These are phyloP conservation scores for Pelobates cultripes DNA, from an alignment of 2,797 vertebrate species.

Conservation along the genomic window DNA sequence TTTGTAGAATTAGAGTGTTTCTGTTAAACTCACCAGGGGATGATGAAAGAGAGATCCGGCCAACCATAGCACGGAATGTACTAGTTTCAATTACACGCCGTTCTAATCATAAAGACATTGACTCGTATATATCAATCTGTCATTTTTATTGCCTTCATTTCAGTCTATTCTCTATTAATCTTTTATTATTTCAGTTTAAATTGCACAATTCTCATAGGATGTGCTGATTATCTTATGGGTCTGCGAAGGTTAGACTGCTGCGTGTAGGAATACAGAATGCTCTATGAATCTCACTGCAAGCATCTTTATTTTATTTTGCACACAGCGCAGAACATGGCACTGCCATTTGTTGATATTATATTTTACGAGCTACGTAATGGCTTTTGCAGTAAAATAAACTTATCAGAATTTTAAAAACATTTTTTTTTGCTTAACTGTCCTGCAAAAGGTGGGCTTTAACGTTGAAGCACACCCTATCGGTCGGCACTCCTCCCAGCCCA, in stretches of 20 bases:
- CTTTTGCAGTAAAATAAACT: no score
- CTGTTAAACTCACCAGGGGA: conserved; percentile 46
- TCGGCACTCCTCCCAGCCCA: no score
- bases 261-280: no score
- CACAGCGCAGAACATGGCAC: no score
- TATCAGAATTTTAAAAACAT: no score
- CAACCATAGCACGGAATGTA: conserved; percentile 72
- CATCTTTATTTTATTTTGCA: no score
- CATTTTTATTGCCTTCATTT: conserved; percentile 78
- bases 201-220: conserved; percentile 69
- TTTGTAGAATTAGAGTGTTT: conserved; percentile 47
- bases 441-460: no score
- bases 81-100: conserved; percentile 77
- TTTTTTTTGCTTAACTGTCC: no score
- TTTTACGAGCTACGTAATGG: no score
- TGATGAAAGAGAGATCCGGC: conserved; percentile 60
- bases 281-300: no score
- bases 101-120: conserved; percentile 76
- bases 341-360: no score
- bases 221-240: conserved; percentile 68
- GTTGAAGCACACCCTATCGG: no score
- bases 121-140: conserved; percentile 70
- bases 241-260: not conserved
- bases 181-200: conserved; percentile 78
- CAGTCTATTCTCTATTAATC: conserved; percentile 77